Conservation (phyloP, 1,140 invertebrate species). For the Neodiprion fabricii region DNA sequence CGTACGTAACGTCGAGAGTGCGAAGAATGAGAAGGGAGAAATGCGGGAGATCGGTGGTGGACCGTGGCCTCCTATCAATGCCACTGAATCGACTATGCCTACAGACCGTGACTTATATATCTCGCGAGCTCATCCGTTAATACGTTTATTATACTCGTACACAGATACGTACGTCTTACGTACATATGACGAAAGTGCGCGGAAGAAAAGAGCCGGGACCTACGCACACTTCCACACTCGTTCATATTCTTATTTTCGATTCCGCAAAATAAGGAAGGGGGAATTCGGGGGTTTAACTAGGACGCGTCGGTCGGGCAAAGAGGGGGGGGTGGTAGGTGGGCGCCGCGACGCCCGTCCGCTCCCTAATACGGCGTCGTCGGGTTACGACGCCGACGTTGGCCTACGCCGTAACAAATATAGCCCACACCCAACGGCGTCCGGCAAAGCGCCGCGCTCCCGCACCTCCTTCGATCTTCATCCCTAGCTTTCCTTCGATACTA, state of each 20-base stretch:
- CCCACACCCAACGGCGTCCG: constrained; percentile 14
- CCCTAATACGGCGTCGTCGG: constrained; percentile 57
- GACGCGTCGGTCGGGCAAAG: background rate
- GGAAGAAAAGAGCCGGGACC: background rate
- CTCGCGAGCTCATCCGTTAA: no score
- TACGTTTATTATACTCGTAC: no score
- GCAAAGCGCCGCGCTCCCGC: constrained; percentile 15
- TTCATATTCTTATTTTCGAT: background rate
- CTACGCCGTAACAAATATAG: constrained; percentile 56
- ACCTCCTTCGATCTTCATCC: constrained; percentile 15
- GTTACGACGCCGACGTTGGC: constrained; percentile 33
- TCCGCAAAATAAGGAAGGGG: background rate
- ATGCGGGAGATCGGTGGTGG: background rate
- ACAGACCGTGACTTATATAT: no score
- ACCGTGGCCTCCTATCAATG: no score
- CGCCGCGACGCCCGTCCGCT: constrained; percentile 44
- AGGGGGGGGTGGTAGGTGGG: constrained; percentile 32
- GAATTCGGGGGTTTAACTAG: background rate
- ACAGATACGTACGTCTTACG: no score
- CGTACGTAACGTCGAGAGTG: background rate
- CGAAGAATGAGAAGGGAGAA: background rate
- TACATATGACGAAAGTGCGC: background rate
- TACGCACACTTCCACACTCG: no score
- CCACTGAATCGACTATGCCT: no score
- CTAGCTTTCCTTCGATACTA: constrained; percentile 27